These are phyloP conservation scores for Hipposideros armiger DNA, from an alignment of 2,113 vertebrate genomes.

Conservation along the genomic window DNA sequence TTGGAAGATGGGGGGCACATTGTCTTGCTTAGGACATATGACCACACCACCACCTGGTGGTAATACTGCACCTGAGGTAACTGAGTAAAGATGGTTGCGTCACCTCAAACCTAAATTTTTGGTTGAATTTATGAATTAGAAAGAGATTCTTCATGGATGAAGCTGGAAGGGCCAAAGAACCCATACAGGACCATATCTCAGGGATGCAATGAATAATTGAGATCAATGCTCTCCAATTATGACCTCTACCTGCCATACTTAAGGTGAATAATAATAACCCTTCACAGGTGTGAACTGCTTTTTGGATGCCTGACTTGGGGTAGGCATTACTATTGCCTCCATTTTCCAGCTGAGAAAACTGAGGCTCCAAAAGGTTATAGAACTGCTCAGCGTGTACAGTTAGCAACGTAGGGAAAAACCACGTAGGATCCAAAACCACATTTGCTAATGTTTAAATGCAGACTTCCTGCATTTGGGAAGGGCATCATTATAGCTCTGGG, in stretches of 20 bases:
- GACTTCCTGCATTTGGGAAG: neutral
- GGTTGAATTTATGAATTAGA: neutral
- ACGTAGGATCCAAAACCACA: neutral
- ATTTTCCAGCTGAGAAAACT: neutral
- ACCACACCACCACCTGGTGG: constrained; percentile 60
- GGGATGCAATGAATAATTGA: neutral
- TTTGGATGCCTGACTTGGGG: no score
- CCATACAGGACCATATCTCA: neutral
- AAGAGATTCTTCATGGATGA: neutral
- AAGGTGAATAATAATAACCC: no score
- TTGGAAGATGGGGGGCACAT: neutral
- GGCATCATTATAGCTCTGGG: neutral
- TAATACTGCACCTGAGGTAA: neutral
- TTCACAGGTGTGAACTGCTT: neutral
- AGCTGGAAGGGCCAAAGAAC: neutral
- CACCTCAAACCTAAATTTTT: neutral
- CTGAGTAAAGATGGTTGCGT: neutral
- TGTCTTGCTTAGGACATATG: neutral
- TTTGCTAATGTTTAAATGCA: neutral
- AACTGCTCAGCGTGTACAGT: neutral
- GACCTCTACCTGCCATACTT: neutral
- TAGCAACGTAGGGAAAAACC: neutral
- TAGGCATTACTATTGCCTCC: neutral
- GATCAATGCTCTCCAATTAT: fast-evolving
- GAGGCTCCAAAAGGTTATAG: neutral